Evolutionary conservation across 2,113 vertebrate genomes (phyloP), one percentile per base, ranked within the genome.

Genomic region (Cheilinus undulatus): DNA sequence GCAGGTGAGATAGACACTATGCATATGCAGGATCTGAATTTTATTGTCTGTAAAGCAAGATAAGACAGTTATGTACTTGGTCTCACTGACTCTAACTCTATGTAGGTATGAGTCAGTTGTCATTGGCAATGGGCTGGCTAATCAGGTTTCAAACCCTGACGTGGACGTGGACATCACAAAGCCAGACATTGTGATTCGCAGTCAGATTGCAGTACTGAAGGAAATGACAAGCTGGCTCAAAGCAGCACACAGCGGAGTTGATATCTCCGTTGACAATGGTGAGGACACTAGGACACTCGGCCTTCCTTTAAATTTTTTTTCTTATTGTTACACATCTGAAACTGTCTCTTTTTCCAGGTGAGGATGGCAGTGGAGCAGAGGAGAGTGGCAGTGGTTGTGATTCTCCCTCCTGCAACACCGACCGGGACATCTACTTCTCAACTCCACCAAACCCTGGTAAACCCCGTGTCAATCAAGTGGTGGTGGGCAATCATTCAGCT

Each of bases 81-180:
- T 52, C 54, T 42, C 14, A 15, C 4, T 11, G 5, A 45, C n/a
- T 30, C n/a, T 64, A 4, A 1, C 63, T 50, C 72, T 23, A 1
- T 75, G 24, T 30, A 99, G 98, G 86, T 99, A 99, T 0, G 92
- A 97, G 76, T 96, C 96, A 7, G 95, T 95, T 1, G 96, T 99
- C 74, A 96, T 96, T 54, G 95, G 95, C 38, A 99, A 96, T 0
- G 98, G 98, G 23, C 88, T 99, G 80, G 97, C 96, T 81, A 99
- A 95, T 86, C 98, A 99, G 85, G 93, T 95, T 20, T 96, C 95
- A 14, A 99, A 99, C 87, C 98, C 98, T 0, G 97, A 98, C 36
- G 98, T 99, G 54, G 94, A 97, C 14, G 98, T 99, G 0, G 97
- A 99, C 80, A 96, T 96, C 61, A 96, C 94, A 24, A 99, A 97